Conservation (phyloP, 2,888 invertebrate species). For the Trichogramma dendrolimi region DNA sequence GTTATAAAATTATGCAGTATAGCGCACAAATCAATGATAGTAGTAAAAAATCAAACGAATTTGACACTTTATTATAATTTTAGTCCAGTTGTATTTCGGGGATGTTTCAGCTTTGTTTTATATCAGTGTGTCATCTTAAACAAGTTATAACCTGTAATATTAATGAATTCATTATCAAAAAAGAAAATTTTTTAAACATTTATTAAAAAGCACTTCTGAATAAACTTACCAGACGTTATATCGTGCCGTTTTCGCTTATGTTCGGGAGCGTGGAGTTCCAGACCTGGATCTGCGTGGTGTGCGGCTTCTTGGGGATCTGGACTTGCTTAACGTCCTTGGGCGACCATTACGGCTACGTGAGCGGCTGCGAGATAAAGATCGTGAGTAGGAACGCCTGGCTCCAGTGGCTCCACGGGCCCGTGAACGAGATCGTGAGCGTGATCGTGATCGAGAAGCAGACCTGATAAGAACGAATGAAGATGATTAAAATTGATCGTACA, state of each 20-base stretch:
- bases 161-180: neutral
- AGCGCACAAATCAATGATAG: too few relatives aligned
- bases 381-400: conserved; percentile 54
- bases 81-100: neutral
- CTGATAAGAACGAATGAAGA: conserved; percentile 32
- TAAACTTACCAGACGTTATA: neutral
- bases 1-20: too few relatives aligned
- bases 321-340: conserved; percentile 43
- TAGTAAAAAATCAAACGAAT: too few relatives aligned
- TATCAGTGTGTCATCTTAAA: neutral
- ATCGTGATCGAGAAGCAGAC: conserved; percentile 48
- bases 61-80: too few relatives aligned
- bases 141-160: neutral
- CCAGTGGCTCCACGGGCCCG: conserved; percentile 43
- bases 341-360: conserved; percentile 52
- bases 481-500: conserved; percentile 16
- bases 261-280: conserved; percentile 43
- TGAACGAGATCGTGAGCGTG: conserved; percentile 53
- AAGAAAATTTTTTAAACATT: neutral
- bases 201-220: neutral
- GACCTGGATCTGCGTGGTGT: conserved; percentile 47
- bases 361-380: conserved; percentile 65
- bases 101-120: neutral
- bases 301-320: conserved; percentile 42
- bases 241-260: conserved; percentile 26